Base-by-base conservation (phyloP, 2,797 vertebrate genomes). In the Diplodus puntazzo region DNA sequence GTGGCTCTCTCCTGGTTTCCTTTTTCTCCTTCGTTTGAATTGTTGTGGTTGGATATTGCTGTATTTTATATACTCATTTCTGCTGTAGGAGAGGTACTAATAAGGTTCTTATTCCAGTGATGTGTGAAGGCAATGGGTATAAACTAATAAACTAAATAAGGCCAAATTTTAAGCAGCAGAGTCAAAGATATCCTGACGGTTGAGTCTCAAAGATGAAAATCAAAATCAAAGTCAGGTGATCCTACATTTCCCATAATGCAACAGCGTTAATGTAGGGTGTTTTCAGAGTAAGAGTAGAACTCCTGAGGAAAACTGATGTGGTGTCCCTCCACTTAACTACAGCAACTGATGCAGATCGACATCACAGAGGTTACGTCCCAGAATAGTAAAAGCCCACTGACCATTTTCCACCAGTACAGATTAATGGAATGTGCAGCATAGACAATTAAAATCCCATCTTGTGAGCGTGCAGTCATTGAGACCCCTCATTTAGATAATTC, bases 401-500 rank as follows among this genome's bases (percentile, higher is more conserved):
- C 2, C 17, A 7, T 46, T 16, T 54, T 13, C 52, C 30, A 16
- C 27, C 18, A 14, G 27, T 46, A 21, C 69, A 63, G 61, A 75
- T 69, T 71, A 21, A 45, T 46, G 18, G 11, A 17, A 7, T 42
- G 49, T 43, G 10, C 49, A 64, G 17, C 70, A 60, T 77, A 58
- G 72, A 73, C 67, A 49, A 39, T 70, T 9, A 48, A 49, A 78
- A 67, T 80, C 69, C 46, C 54, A 34, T 83, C 39, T 77, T 21
- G 2, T 73, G 62, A 72, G 49, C 52, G 5, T 73, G 69, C 69
- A 81, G 70, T 75, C 14, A 73, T 84, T 80, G 18, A 2, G 48
- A 69, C 58, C 23, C 11, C 2, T 57, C 23, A 57, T 57, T 30
- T 55, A 9, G 14, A 55, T 55, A 16, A 27, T 78, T 75, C 45